Percentiles rank a stretch among this genome's conserved stretches.
phyloP scores from a whole-genome alignment of 2,888 invertebrate species.

The Cheilosia vernalis region DNA sequence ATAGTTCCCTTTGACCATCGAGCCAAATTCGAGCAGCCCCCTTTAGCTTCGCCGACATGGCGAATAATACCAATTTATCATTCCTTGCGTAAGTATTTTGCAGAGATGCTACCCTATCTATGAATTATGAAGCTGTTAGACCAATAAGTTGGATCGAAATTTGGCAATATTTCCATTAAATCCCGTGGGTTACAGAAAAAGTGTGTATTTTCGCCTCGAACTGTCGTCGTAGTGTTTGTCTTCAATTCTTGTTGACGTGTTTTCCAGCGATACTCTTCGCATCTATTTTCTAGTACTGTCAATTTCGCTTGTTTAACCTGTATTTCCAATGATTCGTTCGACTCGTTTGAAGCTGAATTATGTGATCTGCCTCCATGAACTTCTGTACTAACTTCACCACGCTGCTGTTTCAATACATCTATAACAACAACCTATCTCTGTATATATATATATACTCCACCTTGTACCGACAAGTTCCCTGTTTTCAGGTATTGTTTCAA shows the following conservation, averaged over 20 bases:
- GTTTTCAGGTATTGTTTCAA: not conserved
- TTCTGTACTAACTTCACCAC: too few species aligned
- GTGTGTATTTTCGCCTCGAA: not conserved
- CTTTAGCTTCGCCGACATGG: too few species aligned
- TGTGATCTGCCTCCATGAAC: too few species aligned
- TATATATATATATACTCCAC: not conserved
- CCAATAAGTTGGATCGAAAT: slow-evolving; percentile 5
- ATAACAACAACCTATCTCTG: not conserved
- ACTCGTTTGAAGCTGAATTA: not conserved
- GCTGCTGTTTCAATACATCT: not conserved
- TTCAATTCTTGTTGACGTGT: not conserved
- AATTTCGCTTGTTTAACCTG: not conserved
- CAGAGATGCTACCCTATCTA: not conserved
- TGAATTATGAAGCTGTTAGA: not conserved
- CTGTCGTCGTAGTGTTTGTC: too few species aligned
- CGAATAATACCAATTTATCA: too few species aligned
- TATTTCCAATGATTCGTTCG: too few species aligned
- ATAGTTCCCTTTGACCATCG: too few species aligned
- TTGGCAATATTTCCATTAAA: slow-evolving; percentile 5
- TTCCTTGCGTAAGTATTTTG: too few species aligned
- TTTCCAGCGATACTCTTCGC: not conserved
- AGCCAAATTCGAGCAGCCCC: too few species aligned
- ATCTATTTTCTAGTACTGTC: not conserved
- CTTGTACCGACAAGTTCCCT: not conserved
- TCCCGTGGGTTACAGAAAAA: not conserved